Percentiles rank a stretch among this genome's conserved stretches.
These are phyloP conservation scores for Amphiprion clarkii DNA, from an alignment of 2,797 vertebrate genomes.

Conservation along the genomic window DNA sequence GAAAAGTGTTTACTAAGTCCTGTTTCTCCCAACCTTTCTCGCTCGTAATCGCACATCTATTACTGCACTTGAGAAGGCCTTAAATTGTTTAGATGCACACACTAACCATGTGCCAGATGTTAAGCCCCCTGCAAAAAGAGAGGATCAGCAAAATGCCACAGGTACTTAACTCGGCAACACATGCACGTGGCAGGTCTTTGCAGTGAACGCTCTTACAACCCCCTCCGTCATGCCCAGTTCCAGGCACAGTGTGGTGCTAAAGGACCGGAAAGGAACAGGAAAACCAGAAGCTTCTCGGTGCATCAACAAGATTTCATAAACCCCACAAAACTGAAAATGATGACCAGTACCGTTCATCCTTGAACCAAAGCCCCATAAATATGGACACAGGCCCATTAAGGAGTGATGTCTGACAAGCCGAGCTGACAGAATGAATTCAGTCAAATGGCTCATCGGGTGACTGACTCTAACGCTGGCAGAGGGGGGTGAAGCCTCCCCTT, in stretches of 20 bases:
- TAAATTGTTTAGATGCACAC: conserved; percentile 1
- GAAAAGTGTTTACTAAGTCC: no score
- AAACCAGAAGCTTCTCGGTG: conserved; percentile 13
- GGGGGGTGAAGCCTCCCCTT: neutral
- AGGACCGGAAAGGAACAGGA: conserved; percentile 34
- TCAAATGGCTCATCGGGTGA: neutral
- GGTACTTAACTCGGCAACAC: conserved; percentile 3
- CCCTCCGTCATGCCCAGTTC: conserved; percentile 12
- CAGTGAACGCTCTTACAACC: neutral
- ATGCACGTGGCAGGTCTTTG: neutral
- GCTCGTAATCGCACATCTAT: neutral
- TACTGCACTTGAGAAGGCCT: neutral
- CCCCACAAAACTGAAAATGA: conserved; percentile 37
- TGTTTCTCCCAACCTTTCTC: no score
- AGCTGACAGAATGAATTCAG: conserved; percentile 13
- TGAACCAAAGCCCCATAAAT: conserved; percentile 33
- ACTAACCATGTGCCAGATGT: neutral
- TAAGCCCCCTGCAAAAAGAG: neutral
- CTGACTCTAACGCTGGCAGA: neutral
- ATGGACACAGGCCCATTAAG: conserved; percentile 27
- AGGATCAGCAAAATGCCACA: conserved; percentile 29
- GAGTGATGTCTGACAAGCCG: conserved; percentile 19
- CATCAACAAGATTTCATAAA: conserved; percentile 32
- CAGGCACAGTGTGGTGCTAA: conserved; percentile 71
- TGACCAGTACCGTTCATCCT: conserved; percentile 29